Conservation (phyloP, 2,888 invertebrate genomes). For the Mesoligia furuncula region DNA sequence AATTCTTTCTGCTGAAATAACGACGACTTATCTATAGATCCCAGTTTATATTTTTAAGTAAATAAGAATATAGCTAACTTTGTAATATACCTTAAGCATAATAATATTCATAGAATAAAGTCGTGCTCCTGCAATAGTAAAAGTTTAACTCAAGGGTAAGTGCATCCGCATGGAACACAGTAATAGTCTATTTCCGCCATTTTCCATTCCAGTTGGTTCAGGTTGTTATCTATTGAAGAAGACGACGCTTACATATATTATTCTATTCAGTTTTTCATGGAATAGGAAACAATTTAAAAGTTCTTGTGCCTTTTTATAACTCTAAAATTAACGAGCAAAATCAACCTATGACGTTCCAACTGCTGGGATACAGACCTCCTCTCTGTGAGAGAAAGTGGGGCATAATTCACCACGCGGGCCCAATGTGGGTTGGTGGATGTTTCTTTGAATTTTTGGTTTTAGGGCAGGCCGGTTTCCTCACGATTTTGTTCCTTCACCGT, state of each 20-base stretch:
- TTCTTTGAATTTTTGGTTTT: background rate
- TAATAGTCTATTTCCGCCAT: constrained; percentile 59
- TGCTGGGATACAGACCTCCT: background rate
- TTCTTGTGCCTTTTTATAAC: background rate
- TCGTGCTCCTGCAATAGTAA: constrained; percentile 18
- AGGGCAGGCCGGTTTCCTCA: background rate
- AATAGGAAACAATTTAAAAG: constrained; percentile 15
- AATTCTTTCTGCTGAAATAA: background rate
- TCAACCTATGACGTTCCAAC: no score
- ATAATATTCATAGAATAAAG: constrained; percentile 34
- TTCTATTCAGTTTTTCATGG: constrained; percentile 12
- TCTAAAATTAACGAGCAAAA: background rate
- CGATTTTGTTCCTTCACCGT: background rate
- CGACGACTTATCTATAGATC: background rate
- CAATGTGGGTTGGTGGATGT: background rate
- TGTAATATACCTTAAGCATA: background rate
- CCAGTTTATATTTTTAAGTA: background rate
- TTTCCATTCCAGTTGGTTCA: constrained; percentile 48
- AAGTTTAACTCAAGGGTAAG: constrained; percentile 30
- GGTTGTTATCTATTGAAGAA: constrained; percentile 39
- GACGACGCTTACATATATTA: constrained; percentile 14
- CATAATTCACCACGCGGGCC: background rate
- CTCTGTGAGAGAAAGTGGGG: background rate
- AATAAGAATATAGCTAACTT: background rate
- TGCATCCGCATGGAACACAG: constrained; percentile 49